phyloP scores from a whole-genome alignment of 1,140 invertebrate species.

The Achatina immaculata region DNA sequence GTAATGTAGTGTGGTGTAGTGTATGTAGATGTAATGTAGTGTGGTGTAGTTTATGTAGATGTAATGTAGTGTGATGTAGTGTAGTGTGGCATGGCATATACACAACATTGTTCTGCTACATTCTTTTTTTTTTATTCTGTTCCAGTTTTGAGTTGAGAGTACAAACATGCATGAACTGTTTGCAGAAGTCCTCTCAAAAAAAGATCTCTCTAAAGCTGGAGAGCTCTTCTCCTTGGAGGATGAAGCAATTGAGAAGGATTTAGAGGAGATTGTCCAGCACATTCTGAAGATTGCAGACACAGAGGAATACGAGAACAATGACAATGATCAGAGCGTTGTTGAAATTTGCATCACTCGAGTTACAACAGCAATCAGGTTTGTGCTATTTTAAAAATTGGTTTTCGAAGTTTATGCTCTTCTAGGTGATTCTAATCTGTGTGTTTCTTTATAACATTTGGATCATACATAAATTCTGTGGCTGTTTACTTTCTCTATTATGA shows the following conservation, averaged over 20 bases:
- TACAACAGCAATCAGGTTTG: slow-evolving; percentile 84
- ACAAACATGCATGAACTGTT: slow-evolving; percentile 87
- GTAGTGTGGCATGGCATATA: too few relatives aligned
- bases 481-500: too few relatives aligned
- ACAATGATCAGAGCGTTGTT: slow-evolving; percentile 92
- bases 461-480: too few relatives aligned
- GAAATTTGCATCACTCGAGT: slow-evolving; percentile 92
- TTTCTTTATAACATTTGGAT: too few relatives aligned
- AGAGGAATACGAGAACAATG: slow-evolving; percentile 85
- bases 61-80: too few relatives aligned
- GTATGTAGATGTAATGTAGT: too few relatives aligned
- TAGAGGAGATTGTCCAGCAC: slow-evolving; percentile 83
- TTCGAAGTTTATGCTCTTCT: too few relatives aligned
- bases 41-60: too few relatives aligned
- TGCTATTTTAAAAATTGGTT: too few relatives aligned
- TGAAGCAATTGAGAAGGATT: slow-evolving; percentile 85
- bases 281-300: slow-evolving; percentile 85
- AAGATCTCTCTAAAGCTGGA: slow-evolving; percentile 90
- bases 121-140: background rate
- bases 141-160: background rate
- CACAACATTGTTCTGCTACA: too few relatives aligned
- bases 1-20: too few relatives aligned
- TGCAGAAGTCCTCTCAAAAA: slow-evolving; percentile 85
- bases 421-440: too few relatives aligned
- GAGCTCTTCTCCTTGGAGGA: slow-evolving; percentile 91